Base-by-base conservation (phyloP, 2,113 vertebrate species). In the Eurystomus gularis region DNA sequence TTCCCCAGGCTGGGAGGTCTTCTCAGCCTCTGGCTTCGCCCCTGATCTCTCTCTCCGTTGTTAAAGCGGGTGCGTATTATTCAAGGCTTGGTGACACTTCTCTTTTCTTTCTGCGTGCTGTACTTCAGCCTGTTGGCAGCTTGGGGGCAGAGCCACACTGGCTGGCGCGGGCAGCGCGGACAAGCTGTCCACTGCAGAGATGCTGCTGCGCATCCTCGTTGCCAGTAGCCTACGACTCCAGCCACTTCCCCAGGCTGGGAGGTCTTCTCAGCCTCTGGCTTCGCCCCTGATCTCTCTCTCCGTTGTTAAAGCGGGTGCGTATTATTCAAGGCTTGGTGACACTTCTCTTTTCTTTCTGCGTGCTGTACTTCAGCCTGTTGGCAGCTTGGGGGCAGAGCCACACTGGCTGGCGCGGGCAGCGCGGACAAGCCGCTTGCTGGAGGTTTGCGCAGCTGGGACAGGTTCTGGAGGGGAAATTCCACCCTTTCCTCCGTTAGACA, bases 361-460 rank as follows among this genome's bases (percentile, higher is more conserved):
- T 0, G 93, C 35, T 96, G 96, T 83, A 93, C 95, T 96, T 83
- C 82, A 78, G 5, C 49, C 55, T 31, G 76, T 23, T 54, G 11
- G 95, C 92, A 96, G 96, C 90, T 70, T 82, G 92, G 92, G 88
- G 94, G 95, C 94, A 97, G 96, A 96, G 77, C 76, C 94, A 60
- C 62, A 54, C 90, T 37, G 62, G 66, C 75, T 78, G 91, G 1
- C 6, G 86, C 85, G 17, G 72, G 83, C 66, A 48, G 61, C 7
- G 14, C 35, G 65, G 48, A 31, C 55, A 52, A 78, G 70, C 26
- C 3, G 31, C 82, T 84, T 25, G 10, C 76, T 23, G 76, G n/a
- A 93, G 90, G 26, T 77, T n/a, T 87, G 68, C 2, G 9, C 48
- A 49, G 44, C 58, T 33, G 61, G 71, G 87, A 87, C 62, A 15